Base-by-base conservation (phyloP, 2,888 invertebrate genomes). In the Gibbula magus region DNA sequence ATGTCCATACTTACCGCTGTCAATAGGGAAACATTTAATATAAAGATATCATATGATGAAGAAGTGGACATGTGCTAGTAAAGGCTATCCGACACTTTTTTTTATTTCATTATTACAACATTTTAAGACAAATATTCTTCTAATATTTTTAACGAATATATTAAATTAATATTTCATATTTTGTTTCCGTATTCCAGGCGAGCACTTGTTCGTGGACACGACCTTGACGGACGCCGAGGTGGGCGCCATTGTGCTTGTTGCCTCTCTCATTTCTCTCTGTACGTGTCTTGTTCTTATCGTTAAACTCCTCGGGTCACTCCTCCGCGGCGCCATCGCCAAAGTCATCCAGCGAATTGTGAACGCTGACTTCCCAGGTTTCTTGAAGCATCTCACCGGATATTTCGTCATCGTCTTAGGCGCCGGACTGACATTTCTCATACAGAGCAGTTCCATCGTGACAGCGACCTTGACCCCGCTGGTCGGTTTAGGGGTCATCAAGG, bases 221-320 rank as follows among this genome's bases (percentile, higher is more conserved):
- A 25, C 39, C 16, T 39, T 83, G 51, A 80, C 51, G n/a, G 94
- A 90, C 39, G 74, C 88, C 7, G 88, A 86, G 0, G 91, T 93
- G 25, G 94, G 94, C 1, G 82, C 91, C 32, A 89, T 94, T 32
- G 88, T 95, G 73, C 86, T 94, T 54, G 87, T 91, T 10, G 81
- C 92, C n/a, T 93, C 94, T 0, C 88, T 94, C 74, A 51, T 93
- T 29, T 86, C 92, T 2, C 92, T 94, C 18, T 92, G 93, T 78
- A 82, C 88, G 66, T 94, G 94, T 84, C 91, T 94, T n/a, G 87
- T 94, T 16, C 85, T 91, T 73, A 93, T 95, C 76, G 94, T 94
- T 52, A 94, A 94, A 86, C 86, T 94, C 16, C 93, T 94, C 22
- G 83, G 88, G 78, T 85, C 84, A n/a, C 70, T 90, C 2, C 82